Conservation (phyloP, 2,113 vertebrate genomes). For the Romanogobio albipinnatus region DNA sequence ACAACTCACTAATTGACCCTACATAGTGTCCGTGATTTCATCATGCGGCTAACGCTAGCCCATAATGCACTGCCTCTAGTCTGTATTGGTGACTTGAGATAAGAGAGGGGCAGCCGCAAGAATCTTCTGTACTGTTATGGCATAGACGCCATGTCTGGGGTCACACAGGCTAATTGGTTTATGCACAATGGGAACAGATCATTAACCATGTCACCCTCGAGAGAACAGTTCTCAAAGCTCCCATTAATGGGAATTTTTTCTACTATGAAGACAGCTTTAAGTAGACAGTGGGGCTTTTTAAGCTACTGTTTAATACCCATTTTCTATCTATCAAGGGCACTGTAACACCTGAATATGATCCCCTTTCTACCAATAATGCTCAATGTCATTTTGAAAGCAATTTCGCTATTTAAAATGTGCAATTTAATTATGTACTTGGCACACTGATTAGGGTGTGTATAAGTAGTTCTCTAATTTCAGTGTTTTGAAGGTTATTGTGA, state of each 20-base stretch:
- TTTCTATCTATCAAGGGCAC: not conserved
- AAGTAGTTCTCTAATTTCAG: not conserved
- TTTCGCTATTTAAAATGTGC: slow-evolving; percentile 15
- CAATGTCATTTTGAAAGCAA: slow-evolving; percentile 25
- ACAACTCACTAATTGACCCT: slow-evolving; percentile 59
- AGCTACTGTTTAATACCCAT: not conserved
- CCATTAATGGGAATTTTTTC: slow-evolving; percentile 14
- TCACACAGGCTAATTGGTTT: slow-evolving; percentile 73
- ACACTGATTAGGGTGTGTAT: not conserved
- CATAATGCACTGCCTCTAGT: slow-evolving; percentile 15
- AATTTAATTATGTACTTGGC: slow-evolving; percentile 20
- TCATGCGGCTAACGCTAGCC: slow-evolving; percentile 39
- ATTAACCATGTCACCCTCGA: slow-evolving; percentile 60
- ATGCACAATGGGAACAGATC: slow-evolving; percentile 65
- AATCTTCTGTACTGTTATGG: slow-evolving; percentile 17
- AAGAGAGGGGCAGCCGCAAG: slow-evolving; percentile 45
- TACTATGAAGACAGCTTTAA: not conserved
- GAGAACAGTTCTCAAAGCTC: slow-evolving; percentile 22
- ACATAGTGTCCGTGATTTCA: slow-evolving; percentile 57
- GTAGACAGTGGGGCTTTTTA: slow-evolving; percentile 5
- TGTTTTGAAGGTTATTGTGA: not conserved
- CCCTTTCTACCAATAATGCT: not conserved
- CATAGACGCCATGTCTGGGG: slow-evolving; percentile 61
- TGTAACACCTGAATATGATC: not conserved
- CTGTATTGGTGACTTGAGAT: slow-evolving; percentile 59